Evolutionary conservation across 1,140 invertebrate genomes (phyloP).

Genomic region (Dendrolimus kikuchii): DNA sequence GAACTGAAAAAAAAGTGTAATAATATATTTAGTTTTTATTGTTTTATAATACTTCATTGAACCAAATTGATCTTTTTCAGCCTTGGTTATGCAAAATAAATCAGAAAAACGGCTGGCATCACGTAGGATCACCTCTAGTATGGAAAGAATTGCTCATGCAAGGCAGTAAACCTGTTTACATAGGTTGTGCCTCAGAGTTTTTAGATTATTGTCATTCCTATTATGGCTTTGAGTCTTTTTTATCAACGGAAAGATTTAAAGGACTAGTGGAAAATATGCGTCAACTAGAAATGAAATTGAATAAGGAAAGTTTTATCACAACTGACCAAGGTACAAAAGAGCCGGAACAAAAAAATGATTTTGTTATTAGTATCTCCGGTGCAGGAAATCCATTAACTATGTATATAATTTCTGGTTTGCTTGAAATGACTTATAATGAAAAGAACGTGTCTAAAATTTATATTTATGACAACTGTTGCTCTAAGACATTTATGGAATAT

Average conservation of each 20-base stretch:
- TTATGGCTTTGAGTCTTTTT: conserved; percentile 67
- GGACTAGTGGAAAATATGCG: conserved; percentile 45
- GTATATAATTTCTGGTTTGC: conserved; percentile 45
- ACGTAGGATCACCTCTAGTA: conserved; percentile 58
- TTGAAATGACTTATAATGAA: conserved; percentile 25
- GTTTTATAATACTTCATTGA: too few relatives aligned
- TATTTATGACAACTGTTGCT: conserved; percentile 40
- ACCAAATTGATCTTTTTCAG: conserved; percentile 23
- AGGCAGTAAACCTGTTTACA: conserved; percentile 65
- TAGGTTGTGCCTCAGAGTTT: conserved; percentile 71
- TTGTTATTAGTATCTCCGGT: conserved; percentile 45
- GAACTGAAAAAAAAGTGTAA: too few relatives aligned
- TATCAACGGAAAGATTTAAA: conserved; percentile 53
- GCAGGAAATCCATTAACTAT: conserved; percentile 36
- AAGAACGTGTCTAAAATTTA: conserved; percentile 47
- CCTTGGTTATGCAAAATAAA: conserved; percentile 61
- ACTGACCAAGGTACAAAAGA: conserved; percentile 14
- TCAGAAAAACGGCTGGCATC: conserved; percentile 66
- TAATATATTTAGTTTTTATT: too few relatives aligned
- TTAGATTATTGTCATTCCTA: conserved; percentile 73
- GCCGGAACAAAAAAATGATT: conserved; percentile 17
- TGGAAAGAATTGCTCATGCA: conserved; percentile 41
- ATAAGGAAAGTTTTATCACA: conserved; percentile 17
- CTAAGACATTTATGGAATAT: conserved; percentile 33
- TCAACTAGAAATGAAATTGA: conserved; percentile 45